These are phyloP conservation scores for Branchellion lobata DNA, from an alignment of 2,888 invertebrate species.

Conservation along the genomic window DNA sequence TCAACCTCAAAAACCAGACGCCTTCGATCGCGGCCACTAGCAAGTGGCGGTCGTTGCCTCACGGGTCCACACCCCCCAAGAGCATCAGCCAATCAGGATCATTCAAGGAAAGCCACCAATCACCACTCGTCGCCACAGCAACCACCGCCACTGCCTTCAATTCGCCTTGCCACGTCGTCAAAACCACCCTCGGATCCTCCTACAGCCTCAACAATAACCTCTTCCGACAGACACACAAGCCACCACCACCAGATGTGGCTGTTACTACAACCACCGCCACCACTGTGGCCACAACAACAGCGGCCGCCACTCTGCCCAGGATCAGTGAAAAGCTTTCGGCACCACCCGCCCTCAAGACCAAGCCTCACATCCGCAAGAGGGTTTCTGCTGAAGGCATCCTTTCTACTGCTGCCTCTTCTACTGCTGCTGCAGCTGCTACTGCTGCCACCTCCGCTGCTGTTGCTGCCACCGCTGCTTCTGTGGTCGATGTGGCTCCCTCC, in stretches of 20 bases:
- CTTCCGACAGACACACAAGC: background rate
- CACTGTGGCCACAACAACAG: background rate
- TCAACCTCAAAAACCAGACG: background rate
- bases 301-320: conserved; percentile 5
- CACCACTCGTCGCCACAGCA: background rate
- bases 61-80: conserved; percentile 5
- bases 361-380: conserved; percentile 26
- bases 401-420: too few relatives aligned
- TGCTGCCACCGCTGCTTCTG: background rate
- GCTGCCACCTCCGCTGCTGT: background rate
- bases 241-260: background rate
- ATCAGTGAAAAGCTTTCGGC: conserved; percentile 1
- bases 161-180: background rate
- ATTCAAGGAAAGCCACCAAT: background rate
- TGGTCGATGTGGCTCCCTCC: background rate
- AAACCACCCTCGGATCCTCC: background rate
- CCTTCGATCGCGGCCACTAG: background rate
- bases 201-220: background rate
- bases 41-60: conserved; percentile 37
- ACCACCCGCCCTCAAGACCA: conserved; percentile 1
- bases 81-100: conserved; percentile 6
- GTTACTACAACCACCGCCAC: conserved; percentile 4
- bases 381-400: conserved; percentile 23
- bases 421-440: too few relatives aligned
- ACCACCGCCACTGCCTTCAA: background rate